Evolutionary conservation across 2,797 vertebrate species (phyloP).

Genomic region (Lates japonicus): DNA sequence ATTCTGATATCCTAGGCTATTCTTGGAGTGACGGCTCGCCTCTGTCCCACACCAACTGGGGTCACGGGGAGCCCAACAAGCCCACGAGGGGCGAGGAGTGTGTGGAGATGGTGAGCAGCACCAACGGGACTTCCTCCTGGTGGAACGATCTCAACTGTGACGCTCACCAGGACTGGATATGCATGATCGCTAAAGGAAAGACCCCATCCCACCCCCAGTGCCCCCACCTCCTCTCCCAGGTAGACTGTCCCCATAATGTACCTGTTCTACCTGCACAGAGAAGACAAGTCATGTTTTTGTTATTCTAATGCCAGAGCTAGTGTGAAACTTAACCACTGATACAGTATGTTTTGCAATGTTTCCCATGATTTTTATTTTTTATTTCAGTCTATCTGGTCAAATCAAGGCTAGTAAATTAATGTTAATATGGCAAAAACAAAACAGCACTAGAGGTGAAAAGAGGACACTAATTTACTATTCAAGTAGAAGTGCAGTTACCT

Average conservation of each 20-base stretch:
- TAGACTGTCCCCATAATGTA: constrained; percentile 18
- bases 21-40: constrained; percentile 85
- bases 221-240: constrained; percentile 81
- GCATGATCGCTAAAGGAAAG: constrained; percentile 82
- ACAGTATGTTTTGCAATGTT: too few species aligned
- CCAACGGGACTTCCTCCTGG: constrained; percentile 78
- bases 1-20: constrained; percentile 71
- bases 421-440: too few species aligned
- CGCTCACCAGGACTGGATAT: constrained; percentile 88
- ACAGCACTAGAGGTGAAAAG: too few species aligned
- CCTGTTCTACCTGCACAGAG: background rate
- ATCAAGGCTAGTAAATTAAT: too few species aligned
- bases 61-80: constrained; percentile 84
- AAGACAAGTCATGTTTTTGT: background rate
- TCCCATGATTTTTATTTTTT: too few species aligned
- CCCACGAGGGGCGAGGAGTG: constrained; percentile 87
- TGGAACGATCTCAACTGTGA: constrained; percentile 89
- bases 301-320: background rate
- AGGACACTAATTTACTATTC: too few species aligned
- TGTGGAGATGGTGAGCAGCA: constrained; percentile 86
- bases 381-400: too few species aligned
- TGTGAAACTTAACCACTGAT: too few species aligned
- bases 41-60: constrained; percentile 88
- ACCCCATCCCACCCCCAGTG: constrained; percentile 78
- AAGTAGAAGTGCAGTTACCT: too few species aligned